A percentile compares a stretch with the other conserved stretches of the same genome.
Conservation (phyloP, 2,113 vertebrate genomes). For the Heterotilapia buettikoferi region DNA sequence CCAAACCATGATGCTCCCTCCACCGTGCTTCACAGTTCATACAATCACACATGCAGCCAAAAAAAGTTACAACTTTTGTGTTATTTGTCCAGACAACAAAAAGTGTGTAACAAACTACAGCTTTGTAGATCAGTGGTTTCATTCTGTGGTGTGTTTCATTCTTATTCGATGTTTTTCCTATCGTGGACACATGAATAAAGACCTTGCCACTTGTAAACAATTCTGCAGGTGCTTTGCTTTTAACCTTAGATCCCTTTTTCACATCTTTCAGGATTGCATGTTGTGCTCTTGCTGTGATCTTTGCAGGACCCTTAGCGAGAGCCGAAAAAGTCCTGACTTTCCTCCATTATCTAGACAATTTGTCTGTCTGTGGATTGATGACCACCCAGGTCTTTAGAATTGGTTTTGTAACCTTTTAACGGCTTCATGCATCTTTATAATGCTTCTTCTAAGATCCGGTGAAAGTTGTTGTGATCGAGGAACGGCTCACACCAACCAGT, state of each 20-base stretch:
- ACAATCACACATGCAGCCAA: neutral
- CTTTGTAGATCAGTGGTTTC: neutral
- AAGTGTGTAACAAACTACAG: neutral
- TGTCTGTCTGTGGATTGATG: neutral
- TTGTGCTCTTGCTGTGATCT: neutral
- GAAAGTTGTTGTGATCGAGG: neutral
- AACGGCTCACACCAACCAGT: neutral
- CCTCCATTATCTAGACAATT: neutral
- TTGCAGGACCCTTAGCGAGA: neutral
- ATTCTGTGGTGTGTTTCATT: neutral
- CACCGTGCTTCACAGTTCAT: neutral
- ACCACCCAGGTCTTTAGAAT: neutral
- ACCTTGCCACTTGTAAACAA: neutral
- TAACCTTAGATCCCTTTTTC: neutral
- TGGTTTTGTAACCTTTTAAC: neutral
- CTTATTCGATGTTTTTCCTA: neutral
- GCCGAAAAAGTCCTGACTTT: neutral
- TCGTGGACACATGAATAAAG: neutral
- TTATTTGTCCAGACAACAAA: neutral
- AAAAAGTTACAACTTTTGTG: neutral
- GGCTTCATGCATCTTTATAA: neutral
- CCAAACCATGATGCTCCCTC: neutral
- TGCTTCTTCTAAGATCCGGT: neutral
- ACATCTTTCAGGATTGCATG: neutral
- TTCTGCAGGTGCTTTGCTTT: neutral